Conservation (phyloP, 2,797 vertebrate genomes). For the Amniataba percoides region DNA sequence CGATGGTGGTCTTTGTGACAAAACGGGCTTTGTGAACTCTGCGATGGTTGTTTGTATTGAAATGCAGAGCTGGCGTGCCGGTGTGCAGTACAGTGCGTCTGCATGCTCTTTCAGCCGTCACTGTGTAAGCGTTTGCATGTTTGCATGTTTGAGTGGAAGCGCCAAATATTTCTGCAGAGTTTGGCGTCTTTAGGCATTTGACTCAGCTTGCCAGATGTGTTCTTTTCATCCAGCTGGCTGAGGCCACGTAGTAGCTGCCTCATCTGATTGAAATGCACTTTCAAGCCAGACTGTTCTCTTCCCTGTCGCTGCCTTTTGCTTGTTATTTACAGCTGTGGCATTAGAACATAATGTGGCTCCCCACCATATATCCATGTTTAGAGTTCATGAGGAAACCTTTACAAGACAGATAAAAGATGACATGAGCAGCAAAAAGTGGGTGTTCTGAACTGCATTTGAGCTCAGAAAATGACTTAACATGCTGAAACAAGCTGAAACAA, state of each 20-base stretch:
- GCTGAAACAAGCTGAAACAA: neutral
- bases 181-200: conserved; percentile 53
- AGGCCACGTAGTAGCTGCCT: conserved; percentile 51
- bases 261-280: conserved; percentile 66
- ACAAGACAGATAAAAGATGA: neutral
- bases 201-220: conserved; percentile 72
- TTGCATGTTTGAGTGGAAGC: conserved; percentile 35
- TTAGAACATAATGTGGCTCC: neutral
- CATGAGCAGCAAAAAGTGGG: neutral
- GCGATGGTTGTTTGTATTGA: conserved; percentile 14
- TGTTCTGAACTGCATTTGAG: neutral
- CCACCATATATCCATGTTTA: no score
- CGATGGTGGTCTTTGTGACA: neutral
- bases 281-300: conserved; percentile 18
- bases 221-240: conserved; percentile 62
- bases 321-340: conserved; percentile 21
- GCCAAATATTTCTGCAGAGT: conserved; percentile 63
- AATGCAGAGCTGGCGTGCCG: conserved; percentile 24
- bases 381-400: neutral
- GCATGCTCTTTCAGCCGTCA: neutral
- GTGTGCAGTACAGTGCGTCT: conserved; percentile 11
- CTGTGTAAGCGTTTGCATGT: conserved; percentile 30
- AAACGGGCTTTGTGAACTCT: conserved; percentile 18
- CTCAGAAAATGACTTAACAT: neutral
- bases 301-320: conserved; percentile 3